Conservation (phyloP, 2,797 vertebrate species). For the Parauchenoglanis punctatus region DNA sequence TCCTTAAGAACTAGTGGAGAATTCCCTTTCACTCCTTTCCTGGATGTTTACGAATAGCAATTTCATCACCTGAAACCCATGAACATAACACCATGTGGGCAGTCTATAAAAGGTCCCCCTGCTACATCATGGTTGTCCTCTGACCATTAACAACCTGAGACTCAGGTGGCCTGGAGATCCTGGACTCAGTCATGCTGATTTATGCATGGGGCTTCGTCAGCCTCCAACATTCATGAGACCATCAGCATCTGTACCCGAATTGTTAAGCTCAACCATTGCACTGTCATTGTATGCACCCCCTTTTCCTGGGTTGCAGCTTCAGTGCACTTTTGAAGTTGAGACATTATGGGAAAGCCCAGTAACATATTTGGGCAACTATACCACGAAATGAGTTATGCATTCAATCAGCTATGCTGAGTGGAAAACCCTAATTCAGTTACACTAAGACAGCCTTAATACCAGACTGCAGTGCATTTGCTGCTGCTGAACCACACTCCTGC, state of each 20-base stretch:
- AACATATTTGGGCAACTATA: neutral
- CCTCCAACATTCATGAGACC: neutral
- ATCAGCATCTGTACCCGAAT: neutral
- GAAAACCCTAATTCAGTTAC: neutral
- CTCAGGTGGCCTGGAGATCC: neutral
- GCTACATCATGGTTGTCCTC: neutral
- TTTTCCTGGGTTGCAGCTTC: neutral
- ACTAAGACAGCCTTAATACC: neutral
- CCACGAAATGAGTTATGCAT: neutral
- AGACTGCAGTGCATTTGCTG: neutral
- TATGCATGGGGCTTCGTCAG: neutral
- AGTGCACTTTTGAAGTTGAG: neutral
- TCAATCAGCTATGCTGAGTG: neutral
- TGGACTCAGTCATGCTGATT: neutral
- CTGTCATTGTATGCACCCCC: neutral
- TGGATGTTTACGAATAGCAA: neutral
- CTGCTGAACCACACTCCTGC: neutral
- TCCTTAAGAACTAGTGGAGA: neutral
- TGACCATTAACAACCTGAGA: neutral
- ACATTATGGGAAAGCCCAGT: neutral
- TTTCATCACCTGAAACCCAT: constrained; percentile 7
- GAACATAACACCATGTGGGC: neutral
- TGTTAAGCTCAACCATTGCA: neutral
- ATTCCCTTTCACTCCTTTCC: neutral
- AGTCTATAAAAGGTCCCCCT: neutral